Evolutionary conservation across 2,888 invertebrate genomes (phyloP), one percentile per base, ranked within the genome.

Genomic region (Meiosimyza decipiens): DNA sequence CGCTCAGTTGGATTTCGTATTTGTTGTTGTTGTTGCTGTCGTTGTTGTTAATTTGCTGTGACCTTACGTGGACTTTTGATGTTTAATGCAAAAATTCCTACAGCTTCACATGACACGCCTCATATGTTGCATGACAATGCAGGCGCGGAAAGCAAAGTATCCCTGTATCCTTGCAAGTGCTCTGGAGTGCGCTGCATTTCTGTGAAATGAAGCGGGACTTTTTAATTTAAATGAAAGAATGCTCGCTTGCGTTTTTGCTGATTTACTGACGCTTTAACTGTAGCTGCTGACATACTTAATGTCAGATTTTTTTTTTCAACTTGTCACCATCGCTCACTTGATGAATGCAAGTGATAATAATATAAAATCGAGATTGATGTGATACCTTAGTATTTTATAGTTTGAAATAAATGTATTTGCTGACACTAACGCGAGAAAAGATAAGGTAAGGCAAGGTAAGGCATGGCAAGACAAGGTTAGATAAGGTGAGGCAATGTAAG

Each of bases 191-290:
- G 22, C 16, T 12, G 55, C 55, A 55, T 55, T 55, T 22, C 55
- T 55, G 55, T 55, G 55, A n/a, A 55, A 55, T 54, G 54, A 16
- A n/a, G 54, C 54, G 54, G 54, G 54, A 16, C 3, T 55, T 55
- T 55, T 55, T 55, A 55, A 55, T 55, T 55, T 55, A 55, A 55
- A 55, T 55, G 22, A 55, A 55, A 55, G n/a, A 55, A 55, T 12
- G 22, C 54, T 15, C 54, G 54, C 16, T 16, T 15, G 54, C 54
- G 54, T 54, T 6, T 16, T 16, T 54, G 12, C 15, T 54, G 54
- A 54, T 6, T 54, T 11, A 13, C 54, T 54, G 9, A 9, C 6
- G 6, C 54, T 15, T 6, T 16, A 7, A 13, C 6, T 13, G 40
- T 16, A 16, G 13, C 54, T 6, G 12, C 12, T 7, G 55, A 12